Evolutionary conservation across 2,888 invertebrate species (phyloP), one percentile per base, ranked within the genome.

Genomic region (Perizoma affinitatum): DNA sequence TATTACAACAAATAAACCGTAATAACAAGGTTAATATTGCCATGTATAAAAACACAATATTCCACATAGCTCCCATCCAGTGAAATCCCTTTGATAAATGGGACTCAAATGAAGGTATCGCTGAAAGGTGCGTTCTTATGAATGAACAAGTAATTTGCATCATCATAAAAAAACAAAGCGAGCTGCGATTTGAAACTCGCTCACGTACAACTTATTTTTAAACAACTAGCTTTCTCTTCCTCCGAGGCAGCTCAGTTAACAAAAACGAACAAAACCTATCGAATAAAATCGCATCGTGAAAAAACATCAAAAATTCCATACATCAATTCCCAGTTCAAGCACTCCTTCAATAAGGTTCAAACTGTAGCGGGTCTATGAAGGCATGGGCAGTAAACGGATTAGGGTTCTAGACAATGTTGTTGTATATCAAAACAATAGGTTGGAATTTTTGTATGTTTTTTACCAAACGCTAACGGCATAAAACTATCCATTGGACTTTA

Each of bases 111-210:
- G 55, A 63, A 61, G 49, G 61, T 58, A 58, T 51, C 55, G 35
- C 36, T 35, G 49, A 54, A 68, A 70, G 67, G 69, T 70, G 54
- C 64, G 64, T 70, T 64, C 66, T 45, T 53, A 65, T 61, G 68
- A 70, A 70, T 69, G 71, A 74, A 70, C 73, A 71, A 70, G 70
- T 70, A 65, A 75, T 78, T 76, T 74, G 72, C 75, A 74, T 76
- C 64, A 72, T 66, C 72, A 76, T 73, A 70, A 71, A 70, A n/a
- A 73, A 72, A 73, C 70, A 68, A 68, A 59, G 62, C 65, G 58
- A 54, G 59, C 44, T 54, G 55, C 48, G 58, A 58, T 59, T 67
- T 63, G 51, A 44, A 53, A 53, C 45, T 50, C 36, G 45, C 54
- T 66, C 60, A 54, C 58, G 54, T 58, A 55, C 36, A 59, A 54